Conservation (phyloP, 2,888 invertebrate genomes). For the Rhingia campestris region DNA sequence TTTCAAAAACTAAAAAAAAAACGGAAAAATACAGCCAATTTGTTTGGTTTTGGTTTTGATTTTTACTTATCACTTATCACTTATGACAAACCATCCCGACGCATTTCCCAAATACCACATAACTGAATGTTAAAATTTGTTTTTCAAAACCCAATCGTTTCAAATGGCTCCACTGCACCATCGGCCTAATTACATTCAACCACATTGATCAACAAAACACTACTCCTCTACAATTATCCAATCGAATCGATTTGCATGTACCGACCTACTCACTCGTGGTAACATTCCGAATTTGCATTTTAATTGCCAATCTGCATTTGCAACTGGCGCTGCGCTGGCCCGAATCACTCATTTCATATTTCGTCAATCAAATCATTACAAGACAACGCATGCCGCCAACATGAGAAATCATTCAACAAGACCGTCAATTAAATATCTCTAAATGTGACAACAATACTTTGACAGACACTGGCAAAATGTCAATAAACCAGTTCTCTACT, state of each 20-base stretch:
- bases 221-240: not conserved
- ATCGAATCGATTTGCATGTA: not conserved
- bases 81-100: too few relatives aligned
- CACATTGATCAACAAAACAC: not conserved
- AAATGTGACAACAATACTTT: slow-evolving; percentile 49
- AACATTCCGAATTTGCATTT: slow-evolving; percentile 8
- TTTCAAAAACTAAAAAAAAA: too few relatives aligned
- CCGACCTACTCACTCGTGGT: not conserved
- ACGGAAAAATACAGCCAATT: too few relatives aligned
- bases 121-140: too few relatives aligned
- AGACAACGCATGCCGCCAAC: not conserved
- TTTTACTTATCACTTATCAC: too few relatives aligned
- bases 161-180: not conserved
- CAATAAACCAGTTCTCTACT: slow-evolving; percentile 49
- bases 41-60: too few relatives aligned
- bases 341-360: slow-evolving; percentile 40
- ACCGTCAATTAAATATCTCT: slow-evolving; percentile 50
- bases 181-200: not conserved
- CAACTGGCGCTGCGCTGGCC: slow-evolving; percentile 5
- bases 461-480: slow-evolving; percentile 34
- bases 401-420: slow-evolving; percentile 35
- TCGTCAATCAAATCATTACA: slow-evolving; percentile 29
- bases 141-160: too few relatives aligned
- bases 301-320: slow-evolving; percentile 6
- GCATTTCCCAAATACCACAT: too few relatives aligned